Evolutionary conservation across 2,888 invertebrate species (phyloP).

Genomic region (Ashinkailepas kermadecensis): DNA sequence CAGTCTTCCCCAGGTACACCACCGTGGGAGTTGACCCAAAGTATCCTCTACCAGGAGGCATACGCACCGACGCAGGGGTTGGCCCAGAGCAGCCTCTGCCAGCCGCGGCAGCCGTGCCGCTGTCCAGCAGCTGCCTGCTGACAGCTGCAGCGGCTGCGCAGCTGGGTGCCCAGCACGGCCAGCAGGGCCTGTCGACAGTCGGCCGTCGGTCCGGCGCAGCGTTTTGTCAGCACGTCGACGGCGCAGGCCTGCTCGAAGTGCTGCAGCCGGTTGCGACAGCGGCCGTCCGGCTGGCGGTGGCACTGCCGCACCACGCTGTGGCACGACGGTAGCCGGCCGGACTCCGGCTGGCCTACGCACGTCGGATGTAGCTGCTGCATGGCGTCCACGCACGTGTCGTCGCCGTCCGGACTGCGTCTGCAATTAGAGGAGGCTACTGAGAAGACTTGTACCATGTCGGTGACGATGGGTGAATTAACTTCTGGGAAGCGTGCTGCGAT

Average conservation of each 20-base stretch:
- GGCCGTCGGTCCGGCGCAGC: constrained; percentile 74
- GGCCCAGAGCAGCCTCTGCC: constrained; percentile 82
- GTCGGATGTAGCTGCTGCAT: constrained; percentile 82
- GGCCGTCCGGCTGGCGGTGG: constrained; percentile 37
- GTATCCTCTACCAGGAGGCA: too few species aligned
- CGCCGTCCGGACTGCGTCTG: constrained; percentile 25
- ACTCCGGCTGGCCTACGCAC: constrained; percentile 67
- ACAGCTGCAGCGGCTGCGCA: constrained; percentile 79
- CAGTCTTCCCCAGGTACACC: constrained; percentile 62
- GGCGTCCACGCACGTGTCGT: constrained; percentile 79
- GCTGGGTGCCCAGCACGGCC: constrained; percentile 79
- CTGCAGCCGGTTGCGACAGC: constrained; percentile 63
- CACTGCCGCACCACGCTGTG: constrained; percentile 56
- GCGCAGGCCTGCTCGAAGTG: constrained; percentile 86
- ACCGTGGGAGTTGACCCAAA: too few species aligned
- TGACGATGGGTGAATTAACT: too few species aligned
- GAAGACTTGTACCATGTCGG: too few species aligned
- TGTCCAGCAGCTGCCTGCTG: constrained; percentile 53
- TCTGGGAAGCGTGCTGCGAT: too few species aligned
- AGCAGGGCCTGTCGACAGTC: constrained; percentile 78
- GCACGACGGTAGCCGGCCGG: constrained; percentile 67
- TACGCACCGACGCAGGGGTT: constrained; percentile 85
- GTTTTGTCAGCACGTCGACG: constrained; percentile 78
- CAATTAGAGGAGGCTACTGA: not conserved
- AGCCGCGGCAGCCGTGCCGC: constrained; percentile 78